A percentile compares a stretch with the other conserved stretches of the same genome.
These are phyloP conservation scores for Crocuta crocuta DNA, from an alignment of 2,113 vertebrate genomes.

Conservation along the genomic window DNA sequence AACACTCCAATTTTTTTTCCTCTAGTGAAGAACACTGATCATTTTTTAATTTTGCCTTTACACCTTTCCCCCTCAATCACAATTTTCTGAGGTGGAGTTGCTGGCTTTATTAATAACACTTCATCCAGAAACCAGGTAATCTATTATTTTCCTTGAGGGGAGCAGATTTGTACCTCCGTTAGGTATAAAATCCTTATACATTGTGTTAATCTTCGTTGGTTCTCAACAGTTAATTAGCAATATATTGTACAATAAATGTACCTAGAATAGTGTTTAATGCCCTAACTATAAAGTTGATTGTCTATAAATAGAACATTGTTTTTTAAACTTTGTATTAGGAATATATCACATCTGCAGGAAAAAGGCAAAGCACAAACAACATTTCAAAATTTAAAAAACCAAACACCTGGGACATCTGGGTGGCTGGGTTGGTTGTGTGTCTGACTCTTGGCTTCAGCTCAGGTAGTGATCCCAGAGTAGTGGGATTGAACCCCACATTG, in stretches of 20 bases:
- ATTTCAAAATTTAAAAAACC: conserved; percentile 32
- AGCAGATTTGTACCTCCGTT: conserved; percentile 70
- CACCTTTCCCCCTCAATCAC: conserved; percentile 10
- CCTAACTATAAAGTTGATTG: conserved; percentile 51
- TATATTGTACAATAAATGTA: conserved; percentile 54
- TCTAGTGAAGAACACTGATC: background rate
- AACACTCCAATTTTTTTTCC: background rate
- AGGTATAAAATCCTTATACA: conserved; percentile 67
- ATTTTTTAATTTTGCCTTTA: conserved; percentile 69
- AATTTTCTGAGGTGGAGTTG: conserved; percentile 57
- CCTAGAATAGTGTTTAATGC: conserved; percentile 70
- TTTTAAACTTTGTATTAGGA: conserved; percentile 41
- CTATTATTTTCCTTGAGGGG: conserved; percentile 56
- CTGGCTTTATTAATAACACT: conserved; percentile 71
- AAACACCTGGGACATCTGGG: no score
- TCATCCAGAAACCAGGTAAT: conserved; percentile 76
- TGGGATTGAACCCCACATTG: no score
- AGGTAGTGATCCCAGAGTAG: no score
- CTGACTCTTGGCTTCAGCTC: no score
- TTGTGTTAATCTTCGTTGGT: conserved; percentile 68
- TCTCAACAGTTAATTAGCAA: conserved; percentile 76
- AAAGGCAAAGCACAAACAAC: conserved; percentile 48
- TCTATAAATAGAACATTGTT: conserved; percentile 51
- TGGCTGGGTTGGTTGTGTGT: no score
- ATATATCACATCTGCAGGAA: conserved; percentile 13